Conservation (phyloP, 2,113 vertebrate genomes). For the Bolborhynchus lineola region DNA sequence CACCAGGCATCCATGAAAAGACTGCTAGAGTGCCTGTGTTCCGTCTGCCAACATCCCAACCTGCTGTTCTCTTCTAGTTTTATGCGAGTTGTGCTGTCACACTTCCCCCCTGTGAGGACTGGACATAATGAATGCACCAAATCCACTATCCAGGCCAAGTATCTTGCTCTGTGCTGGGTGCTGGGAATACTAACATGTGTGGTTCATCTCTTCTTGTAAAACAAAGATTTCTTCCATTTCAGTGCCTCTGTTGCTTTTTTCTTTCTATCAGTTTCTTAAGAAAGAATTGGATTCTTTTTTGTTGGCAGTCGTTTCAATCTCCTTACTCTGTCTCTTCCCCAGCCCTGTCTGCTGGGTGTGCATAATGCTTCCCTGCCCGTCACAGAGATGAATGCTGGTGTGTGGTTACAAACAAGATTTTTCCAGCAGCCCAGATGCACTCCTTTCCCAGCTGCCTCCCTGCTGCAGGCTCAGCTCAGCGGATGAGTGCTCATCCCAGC, state of each 20-base stretch:
- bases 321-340: not conserved
- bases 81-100: not conserved
- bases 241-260: not conserved
- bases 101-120: accelerated
- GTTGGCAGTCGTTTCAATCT: not conserved
- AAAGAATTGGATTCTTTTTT: not conserved
- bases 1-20: accelerated
- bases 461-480: not conserved
- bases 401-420: not conserved
- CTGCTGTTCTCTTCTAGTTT: not conserved
- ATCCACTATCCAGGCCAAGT: not conserved
- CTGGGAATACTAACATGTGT: not conserved
- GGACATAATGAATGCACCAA: not conserved
- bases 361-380: not conserved
- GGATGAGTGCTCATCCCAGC: not conserved
- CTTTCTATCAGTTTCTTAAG: not conserved
- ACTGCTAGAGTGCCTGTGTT: not conserved
- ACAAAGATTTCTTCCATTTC: not conserved
- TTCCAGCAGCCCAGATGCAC: not conserved
- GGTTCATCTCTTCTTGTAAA: not conserved
- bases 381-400: not conserved
- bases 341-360: not conserved
- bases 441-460: not conserved
- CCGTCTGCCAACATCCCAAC: not conserved
- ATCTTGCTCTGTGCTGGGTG: not conserved